Percentiles rank a stretch among this genome's conserved stretches.
These are phyloP conservation scores for Colossoma macropomum DNA, from an alignment of 2,113 vertebrate species.

Conservation along the genomic window DNA sequence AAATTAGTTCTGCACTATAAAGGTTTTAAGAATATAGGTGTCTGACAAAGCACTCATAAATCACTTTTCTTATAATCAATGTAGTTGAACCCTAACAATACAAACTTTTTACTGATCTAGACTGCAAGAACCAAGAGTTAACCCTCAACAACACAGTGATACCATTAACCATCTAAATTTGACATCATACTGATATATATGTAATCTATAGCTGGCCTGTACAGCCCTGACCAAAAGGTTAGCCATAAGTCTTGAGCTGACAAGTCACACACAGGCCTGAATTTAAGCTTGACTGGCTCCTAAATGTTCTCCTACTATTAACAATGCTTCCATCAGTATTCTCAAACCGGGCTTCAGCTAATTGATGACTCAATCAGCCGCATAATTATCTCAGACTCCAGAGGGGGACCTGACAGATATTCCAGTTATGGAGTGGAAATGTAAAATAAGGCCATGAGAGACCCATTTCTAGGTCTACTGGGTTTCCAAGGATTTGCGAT, in stretches of 20 bases:
- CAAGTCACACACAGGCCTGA: background rate
- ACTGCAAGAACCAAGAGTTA: too few relatives aligned
- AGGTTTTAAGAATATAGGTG: background rate
- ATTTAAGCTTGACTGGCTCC: background rate
- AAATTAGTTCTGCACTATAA: background rate
- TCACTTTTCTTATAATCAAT: background rate
- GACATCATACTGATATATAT: background rate
- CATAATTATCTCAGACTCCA: slow-evolving; percentile 43
- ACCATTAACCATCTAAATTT: background rate
- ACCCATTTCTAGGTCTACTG: slow-evolving; percentile 19
- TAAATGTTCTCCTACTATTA: slow-evolving; percentile 32
- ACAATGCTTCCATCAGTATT: slow-evolving; percentile 14
- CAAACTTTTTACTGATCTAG: too few relatives aligned
- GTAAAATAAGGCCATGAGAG: slow-evolving; percentile 39
- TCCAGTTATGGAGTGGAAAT: slow-evolving; percentile 39
- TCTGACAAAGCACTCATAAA: background rate
- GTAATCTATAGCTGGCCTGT: background rate
- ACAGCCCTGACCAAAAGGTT: background rate
- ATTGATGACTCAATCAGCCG: slow-evolving; percentile 44
- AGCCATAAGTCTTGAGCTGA: background rate
- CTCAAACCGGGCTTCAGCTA: slow-evolving; percentile 36
- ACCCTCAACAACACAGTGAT: too few relatives aligned
- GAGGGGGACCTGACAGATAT: slow-evolving; percentile 26
- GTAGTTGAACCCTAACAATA: too few relatives aligned
- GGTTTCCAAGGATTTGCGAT: slow-evolving; percentile 14